Evolutionary conservation across 2,113 vertebrate species (phyloP).

Genomic region (Malurus alboscapulatus): DNA sequence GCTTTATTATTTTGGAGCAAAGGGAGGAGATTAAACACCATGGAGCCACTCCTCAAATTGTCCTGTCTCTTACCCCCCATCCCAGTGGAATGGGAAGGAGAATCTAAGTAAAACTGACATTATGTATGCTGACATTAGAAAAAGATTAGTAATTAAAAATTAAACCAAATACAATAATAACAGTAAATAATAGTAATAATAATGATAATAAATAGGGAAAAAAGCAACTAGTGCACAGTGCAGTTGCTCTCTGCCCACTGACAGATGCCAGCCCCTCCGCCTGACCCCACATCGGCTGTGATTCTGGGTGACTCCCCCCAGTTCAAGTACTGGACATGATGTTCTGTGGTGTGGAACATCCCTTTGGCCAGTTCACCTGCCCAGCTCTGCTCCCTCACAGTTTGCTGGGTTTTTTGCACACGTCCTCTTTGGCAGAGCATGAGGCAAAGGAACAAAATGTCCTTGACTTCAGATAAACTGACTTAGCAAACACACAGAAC

Average conservation of each 20-base stretch:
- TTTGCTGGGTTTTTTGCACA: neutral
- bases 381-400: neutral
- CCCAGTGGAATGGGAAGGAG: neutral
- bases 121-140: neutral
- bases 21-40: neutral
- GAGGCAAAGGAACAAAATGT: neutral
- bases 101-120: neutral
- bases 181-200: too few species aligned
- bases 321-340: neutral
- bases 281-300: rapidly evolving
- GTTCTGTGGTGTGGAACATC: neutral
- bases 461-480: neutral
- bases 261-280: neutral
- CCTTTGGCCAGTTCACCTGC: neutral
- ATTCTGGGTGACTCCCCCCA: neutral
- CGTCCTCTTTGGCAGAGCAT: neutral
- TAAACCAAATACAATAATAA: neutral
- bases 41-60: rapidly evolving
- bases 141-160: neutral
- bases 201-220: neutral
- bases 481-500: neutral
- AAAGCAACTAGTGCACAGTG: neutral
- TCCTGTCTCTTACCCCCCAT: neutral
- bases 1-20: neutral
- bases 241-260: neutral